Evolutionary conservation across 30 jellyfish, hydroid and myxozoan species (phyloP), one percentile per base, ranked within the genome.

Genomic region (Cassiopea andromeda): DNA sequence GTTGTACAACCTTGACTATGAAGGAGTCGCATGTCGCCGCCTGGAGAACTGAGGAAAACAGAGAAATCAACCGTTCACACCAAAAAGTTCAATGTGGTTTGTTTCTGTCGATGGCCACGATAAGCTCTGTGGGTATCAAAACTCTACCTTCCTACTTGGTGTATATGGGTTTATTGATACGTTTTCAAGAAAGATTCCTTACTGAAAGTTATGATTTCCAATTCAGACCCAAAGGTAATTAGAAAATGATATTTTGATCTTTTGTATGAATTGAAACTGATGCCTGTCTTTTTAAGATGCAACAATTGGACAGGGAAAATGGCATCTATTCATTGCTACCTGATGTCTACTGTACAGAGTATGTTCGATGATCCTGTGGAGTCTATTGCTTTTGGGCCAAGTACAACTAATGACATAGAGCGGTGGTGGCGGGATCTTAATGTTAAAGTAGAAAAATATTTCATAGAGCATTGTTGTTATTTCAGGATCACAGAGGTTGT

Each of bases 161-260:
- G 49, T 89, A 1, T 89, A 89, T 89, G 96, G 96, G 54, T 74
- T 82, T 64, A 45, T 89, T 4, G 96, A 89, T 57, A 72, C 87
- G 9, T 81, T 83, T 64, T 68, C 88, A 43, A 46, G 92, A 17
- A 89, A 81, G 78, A 15, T 88, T 27, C 16, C 78, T 18, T 61
- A 48, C 79, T 78, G 12, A 59, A 72, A 15, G 49, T 75, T 44
- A 61, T 87, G 80, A 79, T 61, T 50, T 77, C 86, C 54, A 88
- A 88, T 71, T 38, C 69, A 27, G 94, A 86, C 60, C 93, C 93
- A 0, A n/a, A 9, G 14, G 69, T 85, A 7, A 85, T 86, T 76
- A 89, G 94, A 13, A 19, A 45, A 16, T 86, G 82, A 75, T 86
- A 86, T 68, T 71, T 86, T 58, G 83, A 86, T 48, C 45, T 45